Base-by-base conservation (phyloP, 1,140 invertebrate species). In the Harpegnathos saltator region DNA sequence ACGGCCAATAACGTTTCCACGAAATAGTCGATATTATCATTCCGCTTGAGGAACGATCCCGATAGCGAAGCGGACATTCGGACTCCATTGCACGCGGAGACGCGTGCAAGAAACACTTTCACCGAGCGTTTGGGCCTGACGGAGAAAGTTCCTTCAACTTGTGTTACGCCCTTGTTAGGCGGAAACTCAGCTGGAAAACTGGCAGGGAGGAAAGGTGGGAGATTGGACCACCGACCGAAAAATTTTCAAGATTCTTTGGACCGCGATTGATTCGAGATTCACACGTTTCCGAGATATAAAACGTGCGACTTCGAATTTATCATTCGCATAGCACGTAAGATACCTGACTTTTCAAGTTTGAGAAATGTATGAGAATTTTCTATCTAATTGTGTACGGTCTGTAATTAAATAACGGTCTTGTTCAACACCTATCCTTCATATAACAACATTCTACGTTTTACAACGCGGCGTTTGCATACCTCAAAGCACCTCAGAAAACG, bases 101-200 rank as follows among this genome's bases (percentile, higher is more conserved):
- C 26, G 82, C 52, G 80, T 62, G 50, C 83, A 80, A 82, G 87
- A 85, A 89, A 89, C 73, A 89, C 88, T 89, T 89, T 89, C 88
- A 89, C 88, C 85, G 54, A 58, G 58, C 44, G 54, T 78, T 84
- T 87, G 58, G 74, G 61, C 14, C 54, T 59, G 66, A 22, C 52
- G 74, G 88, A 87, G 87, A 89, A 89, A 89, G 88, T 83, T 56
- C 19, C 63, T 68, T 85, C 77, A 74, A 83, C 73, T 78, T 78
- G 82, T 52, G 85, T 81, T 85, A 50, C 68, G 62, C 52, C 85
- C 86, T 86, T 87, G 38, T 54, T 75, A 63, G 26, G 48, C 44
- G 48, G 44, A 75, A 75, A 75, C 52, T 75, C n/a, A 26, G 61
- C 26, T 75, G 59, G 24, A 52, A 75, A 62, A 50, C 19, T 61